phyloP scores from a whole-genome alignment of 1,140 invertebrate genomes.

The Drosophila takahashii region DNA sequence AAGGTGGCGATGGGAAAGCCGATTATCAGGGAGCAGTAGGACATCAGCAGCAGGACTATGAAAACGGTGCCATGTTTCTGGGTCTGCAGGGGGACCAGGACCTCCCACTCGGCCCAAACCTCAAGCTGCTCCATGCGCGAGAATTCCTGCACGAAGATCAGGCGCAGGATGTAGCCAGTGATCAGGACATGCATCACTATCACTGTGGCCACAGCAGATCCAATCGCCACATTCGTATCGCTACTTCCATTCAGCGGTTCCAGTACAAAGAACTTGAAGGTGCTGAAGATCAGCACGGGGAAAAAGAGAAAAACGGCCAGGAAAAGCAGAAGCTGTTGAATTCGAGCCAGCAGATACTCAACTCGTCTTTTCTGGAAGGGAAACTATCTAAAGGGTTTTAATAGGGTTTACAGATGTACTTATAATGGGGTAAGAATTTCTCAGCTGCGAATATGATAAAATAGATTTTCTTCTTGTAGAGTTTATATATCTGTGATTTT shows the following conservation, averaged over 20 bases:
- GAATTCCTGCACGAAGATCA: constrained; percentile 23
- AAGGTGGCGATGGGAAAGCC: constrained; percentile 44
- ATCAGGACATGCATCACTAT: constrained; percentile 39
- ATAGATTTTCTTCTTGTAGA: too few relatives aligned
- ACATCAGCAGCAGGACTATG: constrained; percentile 27
- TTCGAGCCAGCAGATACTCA: not conserved
- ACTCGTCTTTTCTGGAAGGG: constrained; percentile 5
- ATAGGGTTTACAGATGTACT: not conserved
- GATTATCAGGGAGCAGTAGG: constrained; percentile 39
- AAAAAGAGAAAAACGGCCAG: constrained; percentile 17
- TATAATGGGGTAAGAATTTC: too few relatives aligned
- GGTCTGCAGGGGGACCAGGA: not conserved
- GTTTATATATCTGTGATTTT: too few relatives aligned
- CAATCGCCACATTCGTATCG: constrained; percentile 30
- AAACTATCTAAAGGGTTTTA: constrained; percentile 6
- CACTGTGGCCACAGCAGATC: constrained; percentile 34
- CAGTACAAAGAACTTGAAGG: constrained; percentile 22
- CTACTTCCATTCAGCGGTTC: not conserved
- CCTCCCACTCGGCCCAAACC: constrained; percentile 16
- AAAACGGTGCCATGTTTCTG: constrained; percentile 12
- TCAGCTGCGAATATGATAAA: too few relatives aligned
- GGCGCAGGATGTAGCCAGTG: constrained; percentile 32
- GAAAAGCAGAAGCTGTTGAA: constrained; percentile 23
- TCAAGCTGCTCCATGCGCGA: constrained; percentile 16
- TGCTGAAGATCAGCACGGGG: constrained; percentile 23